phyloP scores from a whole-genome alignment of 2,888 invertebrate species.

The Nesidiocoris tenuis region DNA sequence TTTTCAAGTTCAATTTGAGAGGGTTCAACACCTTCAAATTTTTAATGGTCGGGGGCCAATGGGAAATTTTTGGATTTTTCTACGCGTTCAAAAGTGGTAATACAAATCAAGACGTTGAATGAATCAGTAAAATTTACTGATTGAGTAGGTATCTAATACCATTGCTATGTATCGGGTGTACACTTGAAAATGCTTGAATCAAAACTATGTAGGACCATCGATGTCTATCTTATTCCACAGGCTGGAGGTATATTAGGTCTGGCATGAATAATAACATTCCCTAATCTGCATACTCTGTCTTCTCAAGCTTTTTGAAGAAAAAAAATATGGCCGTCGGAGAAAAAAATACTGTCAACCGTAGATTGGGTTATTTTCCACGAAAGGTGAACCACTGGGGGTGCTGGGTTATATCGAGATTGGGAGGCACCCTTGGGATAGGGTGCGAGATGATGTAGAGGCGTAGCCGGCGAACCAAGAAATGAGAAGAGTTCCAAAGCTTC shows the following conservation, averaged over 20 bases:
- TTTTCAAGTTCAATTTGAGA: neutral
- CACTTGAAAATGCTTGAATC: too few relatives aligned
- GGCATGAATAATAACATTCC: too few relatives aligned
- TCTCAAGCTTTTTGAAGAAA: constrained; percentile 12
- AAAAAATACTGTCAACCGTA: constrained; percentile 26
- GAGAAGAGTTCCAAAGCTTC: constrained; percentile 27
- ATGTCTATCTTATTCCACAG: too few relatives aligned
- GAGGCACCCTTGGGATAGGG: constrained; percentile 18
- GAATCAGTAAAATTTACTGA: too few relatives aligned
- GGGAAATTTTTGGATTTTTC: too few relatives aligned
- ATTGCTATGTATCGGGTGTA: too few relatives aligned
- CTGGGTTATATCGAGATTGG: constrained; percentile 22
- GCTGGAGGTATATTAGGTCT: too few relatives aligned
- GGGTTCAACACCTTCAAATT: neutral
- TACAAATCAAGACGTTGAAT: too few relatives aligned
- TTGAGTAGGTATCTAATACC: too few relatives aligned
- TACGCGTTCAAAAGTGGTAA: too few relatives aligned
- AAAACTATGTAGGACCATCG: too few relatives aligned
- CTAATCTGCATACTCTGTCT: constrained; percentile 12
- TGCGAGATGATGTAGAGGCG: constrained; percentile 37
- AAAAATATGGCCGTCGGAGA: neutral
- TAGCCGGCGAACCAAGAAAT: constrained; percentile 38
- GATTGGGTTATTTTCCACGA: constrained; percentile 29
- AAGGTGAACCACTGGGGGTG: neutral
- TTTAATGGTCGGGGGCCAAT: too few relatives aligned